Base-by-base conservation (phyloP, 1,140 invertebrate genomes). In the Drosophila pallidifrons region DNA sequence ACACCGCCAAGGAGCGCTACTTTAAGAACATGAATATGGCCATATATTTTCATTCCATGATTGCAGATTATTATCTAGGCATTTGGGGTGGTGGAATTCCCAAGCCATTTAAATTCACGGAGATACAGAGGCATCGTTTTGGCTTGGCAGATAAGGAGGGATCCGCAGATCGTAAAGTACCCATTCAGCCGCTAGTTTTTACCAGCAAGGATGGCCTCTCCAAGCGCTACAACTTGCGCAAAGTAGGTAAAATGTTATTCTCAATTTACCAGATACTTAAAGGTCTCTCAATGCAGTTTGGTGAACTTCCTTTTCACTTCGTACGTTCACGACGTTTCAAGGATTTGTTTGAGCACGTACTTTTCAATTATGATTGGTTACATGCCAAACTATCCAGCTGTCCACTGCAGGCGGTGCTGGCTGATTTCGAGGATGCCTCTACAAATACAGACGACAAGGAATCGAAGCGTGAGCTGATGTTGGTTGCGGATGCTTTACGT, bases 301-400 rank as follows among this genome's bases (percentile, higher is more conserved):
- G 98, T 5, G 99, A 99, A 92, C 93, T 99, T 49, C 98, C 99
- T 0, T 99, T 96, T 93, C 99, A 99, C 91, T 93, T 99, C 80
- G 95, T 99, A 0, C 94, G 98, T 11, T 96, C 98, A 0, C 95
- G 96, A 60, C 95, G 98, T 25, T 98, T 98, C 87, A 96, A 97
- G 67, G 98, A 99, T 93, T 93, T 99, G 0, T 99, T 98, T 92
- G 95, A 97, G 57, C 95, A 98, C 83, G 98, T 99, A 7, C 94
- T 99, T 0, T 99, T 99, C 93, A 99, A 99, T 93, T 99, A 99
- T 91, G 96, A 98, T 75, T 99, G 98, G 98, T 94, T 99, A 0
- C 98, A 99, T 91, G 98, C 98, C 0, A 99, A 99, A 93, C 93
- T 99, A 1, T 97, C 96, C 70, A 98, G 97, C 71, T 99, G 98